Evolutionary conservation across 2,888 invertebrate species (phyloP).

Genomic region (Scelioninae gen. 1): DNA sequence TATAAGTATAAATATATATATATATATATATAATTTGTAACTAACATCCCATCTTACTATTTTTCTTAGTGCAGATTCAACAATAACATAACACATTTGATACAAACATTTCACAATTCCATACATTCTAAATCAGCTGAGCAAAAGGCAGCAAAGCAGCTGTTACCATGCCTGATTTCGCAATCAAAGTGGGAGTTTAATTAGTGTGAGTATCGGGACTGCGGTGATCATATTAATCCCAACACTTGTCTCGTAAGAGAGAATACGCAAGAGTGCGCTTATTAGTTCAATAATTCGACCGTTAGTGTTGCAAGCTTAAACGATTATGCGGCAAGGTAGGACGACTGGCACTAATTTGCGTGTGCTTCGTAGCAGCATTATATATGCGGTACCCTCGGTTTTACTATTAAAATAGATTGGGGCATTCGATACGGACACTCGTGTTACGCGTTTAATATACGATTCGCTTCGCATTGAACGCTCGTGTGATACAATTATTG

Average conservation of each 20-base stretch:
- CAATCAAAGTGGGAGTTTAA: constrained; percentile 50
- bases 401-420: constrained; percentile 52
- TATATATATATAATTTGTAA: too few species aligned
- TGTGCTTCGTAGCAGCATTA: constrained; percentile 4
- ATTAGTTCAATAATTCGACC: constrained; percentile 55
- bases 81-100: too few species aligned
- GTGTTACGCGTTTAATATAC: constrained; percentile 43
- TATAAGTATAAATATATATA: too few species aligned
- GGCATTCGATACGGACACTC: constrained; percentile 44
- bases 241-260: constrained; percentile 37
- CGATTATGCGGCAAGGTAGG: constrained; percentile 38
- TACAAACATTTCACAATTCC: not conserved
- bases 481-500: constrained; percentile 51
- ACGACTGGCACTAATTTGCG: constrained; percentile 26
- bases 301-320: constrained; percentile 35
- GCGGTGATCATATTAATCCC: constrained; percentile 44
- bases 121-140: not conserved
- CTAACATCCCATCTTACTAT: too few species aligned
- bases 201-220: constrained; percentile 43
- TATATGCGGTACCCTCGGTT: too few species aligned
- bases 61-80: too few species aligned
- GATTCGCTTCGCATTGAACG: constrained; percentile 45
- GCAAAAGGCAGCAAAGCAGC: constrained; percentile 22
- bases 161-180: constrained; percentile 41
- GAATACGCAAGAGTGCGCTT: constrained; percentile 35